Conservation (phyloP, 2,797 vertebrate species). For the Anomalospiza imberbis region DNA sequence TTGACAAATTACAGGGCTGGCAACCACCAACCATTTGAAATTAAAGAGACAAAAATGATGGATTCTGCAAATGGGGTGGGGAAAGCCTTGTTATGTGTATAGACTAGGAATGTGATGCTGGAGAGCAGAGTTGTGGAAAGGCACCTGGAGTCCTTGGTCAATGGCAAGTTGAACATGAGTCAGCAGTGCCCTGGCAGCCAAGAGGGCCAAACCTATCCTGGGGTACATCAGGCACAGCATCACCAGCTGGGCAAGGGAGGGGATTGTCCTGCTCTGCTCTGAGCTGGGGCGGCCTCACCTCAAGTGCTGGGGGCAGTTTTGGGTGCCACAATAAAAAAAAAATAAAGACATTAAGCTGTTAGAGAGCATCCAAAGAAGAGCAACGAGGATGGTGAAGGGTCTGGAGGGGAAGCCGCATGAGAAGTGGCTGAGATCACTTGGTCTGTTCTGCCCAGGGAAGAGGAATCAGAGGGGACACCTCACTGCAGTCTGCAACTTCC, state of each 20-base stretch:
- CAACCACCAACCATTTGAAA: not conserved
- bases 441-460: not conserved
- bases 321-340: too few species aligned
- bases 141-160: fast-evolving
- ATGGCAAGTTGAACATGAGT: fast-evolving
- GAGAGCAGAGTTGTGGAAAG: not conserved
- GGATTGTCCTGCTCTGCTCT: not conserved
- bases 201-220: fast-evolving
- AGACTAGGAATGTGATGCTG: not conserved
- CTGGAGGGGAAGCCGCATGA: fast-evolving
- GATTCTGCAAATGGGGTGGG: not conserved
- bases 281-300: fast-evolving
- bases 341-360: fast-evolving
- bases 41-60: not conserved
- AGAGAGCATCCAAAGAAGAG: not conserved
- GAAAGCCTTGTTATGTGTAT: fast-evolving
- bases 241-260: fast-evolving
- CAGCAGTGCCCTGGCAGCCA: not conserved
- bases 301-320: fast-evolving
- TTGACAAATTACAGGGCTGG: not conserved
- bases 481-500: not conserved
- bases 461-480: not conserved
- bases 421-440: not conserved
- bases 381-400: not conserved
- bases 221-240: not conserved